Evolutionary conservation across 2,797 vertebrate genomes (phyloP).

Genomic region (Urosaurus nigricauda): DNA sequence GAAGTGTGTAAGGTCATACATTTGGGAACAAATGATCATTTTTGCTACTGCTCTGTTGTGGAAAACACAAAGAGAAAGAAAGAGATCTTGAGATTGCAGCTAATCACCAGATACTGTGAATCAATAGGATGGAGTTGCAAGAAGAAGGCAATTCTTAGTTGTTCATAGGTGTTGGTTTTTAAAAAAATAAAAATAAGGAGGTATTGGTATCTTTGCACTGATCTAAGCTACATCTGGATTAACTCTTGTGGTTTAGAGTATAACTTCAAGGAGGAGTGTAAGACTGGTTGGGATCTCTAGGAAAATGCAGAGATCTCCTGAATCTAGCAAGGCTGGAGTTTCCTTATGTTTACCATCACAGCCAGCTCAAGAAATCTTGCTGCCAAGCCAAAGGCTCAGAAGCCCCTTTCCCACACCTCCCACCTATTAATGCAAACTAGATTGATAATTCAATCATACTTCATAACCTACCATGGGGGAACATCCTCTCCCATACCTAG

Average conservation of each 20-base stretch:
- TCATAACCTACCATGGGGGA: too few species aligned
- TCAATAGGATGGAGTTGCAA: neutral
- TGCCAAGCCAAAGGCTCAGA: too few species aligned
- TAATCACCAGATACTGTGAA: neutral
- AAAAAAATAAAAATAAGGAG: neutral
- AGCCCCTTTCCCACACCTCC: too few species aligned
- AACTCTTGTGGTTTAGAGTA: neutral
- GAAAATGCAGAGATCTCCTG: neutral
- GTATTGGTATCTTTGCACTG: neutral
- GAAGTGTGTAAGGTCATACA: constrained; percentile 20
- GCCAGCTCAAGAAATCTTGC: too few species aligned
- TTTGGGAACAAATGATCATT: constrained; percentile 13
- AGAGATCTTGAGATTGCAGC: neutral
- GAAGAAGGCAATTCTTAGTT: neutral
- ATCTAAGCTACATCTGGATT: neutral
- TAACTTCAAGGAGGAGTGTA: neutral
- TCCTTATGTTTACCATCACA: too few species aligned
- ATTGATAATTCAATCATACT: too few species aligned
- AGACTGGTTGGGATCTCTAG: neutral
- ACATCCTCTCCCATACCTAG: too few species aligned
- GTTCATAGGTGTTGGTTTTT: neutral
- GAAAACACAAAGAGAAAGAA: neutral
- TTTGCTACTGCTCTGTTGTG: neutral
- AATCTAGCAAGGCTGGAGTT: neutral
- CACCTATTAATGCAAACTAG: too few species aligned